A percentile compares a stretch with the other conserved stretches of the same genome.
These are phyloP conservation scores for Chaetophractus vellerosus DNA, from an alignment of 2,797 vertebrate species.

Conservation along the genomic window DNA sequence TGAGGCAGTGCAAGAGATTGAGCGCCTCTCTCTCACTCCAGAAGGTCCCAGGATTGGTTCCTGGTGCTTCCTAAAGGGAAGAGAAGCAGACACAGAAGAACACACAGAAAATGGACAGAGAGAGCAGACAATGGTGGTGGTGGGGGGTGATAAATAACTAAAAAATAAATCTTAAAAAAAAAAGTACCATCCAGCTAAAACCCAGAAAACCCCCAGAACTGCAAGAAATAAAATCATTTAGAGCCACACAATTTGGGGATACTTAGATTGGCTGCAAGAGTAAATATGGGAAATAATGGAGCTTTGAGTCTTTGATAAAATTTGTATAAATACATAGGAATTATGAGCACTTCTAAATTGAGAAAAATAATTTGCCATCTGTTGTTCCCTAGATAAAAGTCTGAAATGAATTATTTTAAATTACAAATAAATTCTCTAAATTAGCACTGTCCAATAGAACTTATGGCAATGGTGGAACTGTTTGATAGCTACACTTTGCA, in stretches of 20 bases:
- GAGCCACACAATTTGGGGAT: not conserved
- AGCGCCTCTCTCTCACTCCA: too few species aligned
- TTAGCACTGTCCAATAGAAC: not conserved
- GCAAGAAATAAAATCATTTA: conserved; percentile 19
- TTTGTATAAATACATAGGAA: not conserved
- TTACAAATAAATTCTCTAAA: not conserved
- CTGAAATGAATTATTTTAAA: not conserved
- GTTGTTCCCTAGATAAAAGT: not conserved
- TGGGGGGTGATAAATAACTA: too few species aligned
- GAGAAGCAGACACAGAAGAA: too few species aligned
- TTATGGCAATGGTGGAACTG: not conserved
- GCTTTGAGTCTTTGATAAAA: not conserved
- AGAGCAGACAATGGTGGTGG: too few species aligned
- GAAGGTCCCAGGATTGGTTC: too few species aligned
- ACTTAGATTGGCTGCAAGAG: not conserved
- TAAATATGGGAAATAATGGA: not conserved
- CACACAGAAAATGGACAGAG: too few species aligned
- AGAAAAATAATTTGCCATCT: not conserved
- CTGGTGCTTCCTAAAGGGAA: too few species aligned
- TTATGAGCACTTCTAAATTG: not conserved
- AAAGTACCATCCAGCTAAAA: not conserved
- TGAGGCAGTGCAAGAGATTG: too few species aligned
- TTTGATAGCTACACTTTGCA: rapidly evolving
- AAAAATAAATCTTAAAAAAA: too few species aligned
- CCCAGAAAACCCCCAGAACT: not conserved